These are phyloP conservation scores for Nesogale talazaci DNA, from an alignment of 2,113 vertebrate genomes.

Conservation along the genomic window DNA sequence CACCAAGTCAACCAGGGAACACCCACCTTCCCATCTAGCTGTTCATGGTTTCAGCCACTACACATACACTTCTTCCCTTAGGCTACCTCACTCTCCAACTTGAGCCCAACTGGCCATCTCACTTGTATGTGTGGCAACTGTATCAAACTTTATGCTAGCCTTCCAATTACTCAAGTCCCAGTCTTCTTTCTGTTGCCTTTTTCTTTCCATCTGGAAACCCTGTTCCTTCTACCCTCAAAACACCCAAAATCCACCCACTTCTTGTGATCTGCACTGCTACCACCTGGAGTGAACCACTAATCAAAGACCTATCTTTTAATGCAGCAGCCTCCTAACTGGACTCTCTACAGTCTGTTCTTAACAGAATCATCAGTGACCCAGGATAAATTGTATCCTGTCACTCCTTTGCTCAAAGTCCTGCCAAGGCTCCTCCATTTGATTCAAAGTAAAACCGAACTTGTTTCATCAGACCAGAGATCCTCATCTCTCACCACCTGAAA, in stretches of 20 bases:
- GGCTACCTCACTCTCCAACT: neutral
- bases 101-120: neutral
- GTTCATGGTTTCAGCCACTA: neutral
- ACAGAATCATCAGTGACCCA: neutral
- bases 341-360: neutral
- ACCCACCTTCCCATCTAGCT: neutral
- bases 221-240: slow-evolving; percentile 29
- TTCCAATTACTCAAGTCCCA: neutral
- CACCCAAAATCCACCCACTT: slow-evolving; percentile 4
- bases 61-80: neutral
- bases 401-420: neutral
- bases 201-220: neutral
- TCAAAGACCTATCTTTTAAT: neutral
- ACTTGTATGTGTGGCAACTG: neutral
- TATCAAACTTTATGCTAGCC: neutral
- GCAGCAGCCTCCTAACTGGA: neutral
- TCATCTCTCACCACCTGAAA: neutral
- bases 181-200: neutral
- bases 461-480: neutral
- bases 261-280: neutral
- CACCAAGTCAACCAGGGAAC: neutral
- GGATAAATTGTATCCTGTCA: neutral
- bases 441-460: no score
- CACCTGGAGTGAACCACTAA: neutral
- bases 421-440: neutral